Evolutionary conservation across 1,140 invertebrate species (phyloP).

Genomic region (Pseudoatta argentina): DNA sequence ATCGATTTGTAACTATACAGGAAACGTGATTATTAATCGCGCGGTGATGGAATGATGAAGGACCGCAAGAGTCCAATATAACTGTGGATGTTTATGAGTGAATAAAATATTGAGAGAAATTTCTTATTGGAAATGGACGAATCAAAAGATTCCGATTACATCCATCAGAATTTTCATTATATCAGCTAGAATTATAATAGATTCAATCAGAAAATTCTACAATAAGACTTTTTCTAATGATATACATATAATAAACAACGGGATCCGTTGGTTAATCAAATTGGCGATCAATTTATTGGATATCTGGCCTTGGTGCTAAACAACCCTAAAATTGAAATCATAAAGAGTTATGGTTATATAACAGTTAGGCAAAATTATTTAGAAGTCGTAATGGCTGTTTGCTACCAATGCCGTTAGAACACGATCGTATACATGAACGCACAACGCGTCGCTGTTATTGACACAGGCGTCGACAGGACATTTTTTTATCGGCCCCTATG

Average conservation of each 20-base stretch:
- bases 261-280: neutral
- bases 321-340: neutral
- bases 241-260: neutral
- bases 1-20: no score
- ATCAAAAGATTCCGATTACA: no score
- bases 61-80: neutral
- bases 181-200: no score
- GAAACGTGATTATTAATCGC: neutral
- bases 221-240: no score
- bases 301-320: neutral
- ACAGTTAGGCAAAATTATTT: neutral
- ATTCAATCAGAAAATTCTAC: no score
- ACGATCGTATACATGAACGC: constrained; percentile 56
- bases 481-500: constrained; percentile 80
- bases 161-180: no score
- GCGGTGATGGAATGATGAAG: neutral
- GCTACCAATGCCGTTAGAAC: constrained; percentile 70
- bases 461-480: constrained; percentile 73
- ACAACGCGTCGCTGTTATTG: constrained; percentile 66
- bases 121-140: no score
- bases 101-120: no score
- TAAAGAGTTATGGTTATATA: neutral
- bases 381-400: constrained; percentile 72
- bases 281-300: neutral
- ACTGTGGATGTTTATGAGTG: neutral